Percentiles rank a stretch among this genome's conserved stretches.
Evolutionary conservation across 2,888 invertebrate species (phyloP).

Genomic region (Meta bourneti): DNA sequence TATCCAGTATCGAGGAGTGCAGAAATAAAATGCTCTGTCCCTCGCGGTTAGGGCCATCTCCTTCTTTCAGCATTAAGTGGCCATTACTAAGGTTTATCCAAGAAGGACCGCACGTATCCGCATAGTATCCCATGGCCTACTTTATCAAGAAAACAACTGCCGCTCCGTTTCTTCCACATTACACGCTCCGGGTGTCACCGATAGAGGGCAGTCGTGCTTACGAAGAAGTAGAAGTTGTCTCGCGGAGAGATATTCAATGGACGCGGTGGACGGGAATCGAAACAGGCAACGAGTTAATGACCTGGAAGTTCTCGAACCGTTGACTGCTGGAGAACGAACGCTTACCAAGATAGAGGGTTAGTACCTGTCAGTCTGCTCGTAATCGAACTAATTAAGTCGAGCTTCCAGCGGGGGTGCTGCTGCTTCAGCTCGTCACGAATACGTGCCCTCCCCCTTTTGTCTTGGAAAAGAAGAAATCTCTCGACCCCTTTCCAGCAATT

Average conservation of each 20-base stretch:
- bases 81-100: conserved; percentile 37
- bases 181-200: conserved; percentile 37
- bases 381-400: conserved; percentile 73
- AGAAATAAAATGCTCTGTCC: too few species aligned
- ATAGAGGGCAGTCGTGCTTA: conserved; percentile 53
- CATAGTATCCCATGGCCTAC: conserved; percentile 15
- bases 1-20: too few species aligned
- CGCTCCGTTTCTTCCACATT: conserved; percentile 55
- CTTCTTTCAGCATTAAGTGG: not conserved
- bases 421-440: conserved; percentile 18
- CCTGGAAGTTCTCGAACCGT: conserved; percentile 55
- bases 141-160: conserved; percentile 66
- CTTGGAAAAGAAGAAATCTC: conserved; percentile 10
- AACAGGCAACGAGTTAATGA: conserved; percentile 69
- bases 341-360: conserved; percentile 56
- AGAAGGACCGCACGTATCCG: conserved; percentile 7
- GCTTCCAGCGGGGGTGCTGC: conserved; percentile 8
- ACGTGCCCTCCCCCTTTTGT: not conserved
- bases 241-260: conserved; percentile 50
- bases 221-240: conserved; percentile 60
- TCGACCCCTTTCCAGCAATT: conserved; percentile 10
- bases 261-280: conserved; percentile 62
- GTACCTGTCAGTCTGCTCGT: conserved; percentile 64
- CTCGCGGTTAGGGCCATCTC: not conserved
- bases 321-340: conserved; percentile 35